Conservation (phyloP, 1,140 invertebrate genomes). For the Mactra quadrangularis region DNA sequence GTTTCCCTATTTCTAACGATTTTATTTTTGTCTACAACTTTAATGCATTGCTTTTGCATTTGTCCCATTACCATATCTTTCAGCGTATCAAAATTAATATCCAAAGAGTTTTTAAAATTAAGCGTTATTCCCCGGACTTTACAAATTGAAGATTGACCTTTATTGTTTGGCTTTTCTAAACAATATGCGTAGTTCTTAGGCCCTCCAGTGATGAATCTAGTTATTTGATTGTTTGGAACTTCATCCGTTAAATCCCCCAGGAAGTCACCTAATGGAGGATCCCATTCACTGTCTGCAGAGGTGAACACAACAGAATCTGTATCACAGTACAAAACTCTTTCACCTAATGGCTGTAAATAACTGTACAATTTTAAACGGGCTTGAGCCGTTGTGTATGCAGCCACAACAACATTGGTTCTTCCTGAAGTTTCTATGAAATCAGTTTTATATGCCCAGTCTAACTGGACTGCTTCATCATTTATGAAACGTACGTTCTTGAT, state of each 20-base stretch:
- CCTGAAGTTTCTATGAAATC: not conserved
- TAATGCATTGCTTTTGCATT: not conserved
- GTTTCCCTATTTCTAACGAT: not conserved
- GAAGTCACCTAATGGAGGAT: constrained; percentile 24
- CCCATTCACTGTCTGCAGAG: not conserved
- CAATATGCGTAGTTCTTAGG: constrained; percentile 52
- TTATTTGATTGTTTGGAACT: constrained; percentile 32
- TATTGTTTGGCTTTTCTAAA: not conserved
- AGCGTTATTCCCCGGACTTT: constrained; percentile 49
- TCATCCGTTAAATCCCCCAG: constrained; percentile 33
- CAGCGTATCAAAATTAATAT: constrained; percentile 40
- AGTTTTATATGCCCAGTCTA: constrained; percentile 21
- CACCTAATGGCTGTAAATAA: constrained; percentile 75
- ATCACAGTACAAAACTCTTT: constrained; percentile 81
- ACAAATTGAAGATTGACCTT: constrained; percentile 29
- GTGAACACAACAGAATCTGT: constrained; percentile 75
- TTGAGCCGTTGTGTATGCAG: constrained; percentile 81
- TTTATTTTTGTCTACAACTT: constrained; percentile 19
- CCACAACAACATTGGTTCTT: constrained; percentile 77
- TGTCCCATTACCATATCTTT: constrained; percentile 30
- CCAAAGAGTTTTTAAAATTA: constrained; percentile 29
- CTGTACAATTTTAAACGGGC: constrained; percentile 81
- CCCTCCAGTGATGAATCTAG: constrained; percentile 51
- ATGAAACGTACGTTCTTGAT: constrained; percentile 42
- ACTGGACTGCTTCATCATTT: constrained; percentile 36